These are phyloP conservation scores for Drosophila sturtevanti DNA, from an alignment of 1,140 invertebrate genomes.

Conservation along the genomic window DNA sequence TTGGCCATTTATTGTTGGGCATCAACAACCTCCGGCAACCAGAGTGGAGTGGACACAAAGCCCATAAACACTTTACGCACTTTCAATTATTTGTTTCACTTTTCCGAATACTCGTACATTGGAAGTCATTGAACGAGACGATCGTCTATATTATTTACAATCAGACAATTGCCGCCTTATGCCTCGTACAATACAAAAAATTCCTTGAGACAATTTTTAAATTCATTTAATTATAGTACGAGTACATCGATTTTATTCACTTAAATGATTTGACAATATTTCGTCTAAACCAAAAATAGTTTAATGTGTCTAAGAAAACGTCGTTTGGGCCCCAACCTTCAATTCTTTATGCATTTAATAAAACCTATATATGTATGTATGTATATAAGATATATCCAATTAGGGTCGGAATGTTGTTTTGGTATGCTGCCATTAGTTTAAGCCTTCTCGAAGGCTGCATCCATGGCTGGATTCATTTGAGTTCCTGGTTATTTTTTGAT, in stretches of 20 bases:
- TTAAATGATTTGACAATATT: slow-evolving; percentile 69
- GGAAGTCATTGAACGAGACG: slow-evolving; percentile 44
- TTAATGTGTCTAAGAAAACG: slow-evolving; percentile 22
- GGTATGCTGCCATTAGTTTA: neutral
- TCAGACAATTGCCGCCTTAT: slow-evolving; percentile 12
- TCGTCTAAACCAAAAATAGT: neutral
- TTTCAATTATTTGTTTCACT: slow-evolving; percentile 56
- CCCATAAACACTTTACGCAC: slow-evolving; percentile 63
- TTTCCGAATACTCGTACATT: neutral
- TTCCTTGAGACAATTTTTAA: slow-evolving; percentile 46
- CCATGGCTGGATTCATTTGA: neutral
- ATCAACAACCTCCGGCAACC: slow-evolving; percentile 54
- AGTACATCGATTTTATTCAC: slow-evolving; percentile 45
- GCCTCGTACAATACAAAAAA: slow-evolving; percentile 21
- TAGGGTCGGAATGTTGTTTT: slow-evolving; percentile 18
- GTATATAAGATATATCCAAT: slow-evolving; percentile 24
- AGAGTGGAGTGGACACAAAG: slow-evolving; percentile 23
- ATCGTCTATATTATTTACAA: slow-evolving; percentile 19
- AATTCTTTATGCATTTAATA: slow-evolving; percentile 32
- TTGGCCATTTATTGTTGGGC: slow-evolving; percentile 62
- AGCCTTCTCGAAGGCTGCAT: slow-evolving; percentile 28
- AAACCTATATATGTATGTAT: slow-evolving; percentile 41
- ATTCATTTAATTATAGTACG: slow-evolving; percentile 44
- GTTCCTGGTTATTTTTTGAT: neutral
- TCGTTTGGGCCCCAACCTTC: slow-evolving; percentile 49